Base-by-base conservation (phyloP, 2,797 vertebrate species). In the Danio jaintianensis region DNA sequence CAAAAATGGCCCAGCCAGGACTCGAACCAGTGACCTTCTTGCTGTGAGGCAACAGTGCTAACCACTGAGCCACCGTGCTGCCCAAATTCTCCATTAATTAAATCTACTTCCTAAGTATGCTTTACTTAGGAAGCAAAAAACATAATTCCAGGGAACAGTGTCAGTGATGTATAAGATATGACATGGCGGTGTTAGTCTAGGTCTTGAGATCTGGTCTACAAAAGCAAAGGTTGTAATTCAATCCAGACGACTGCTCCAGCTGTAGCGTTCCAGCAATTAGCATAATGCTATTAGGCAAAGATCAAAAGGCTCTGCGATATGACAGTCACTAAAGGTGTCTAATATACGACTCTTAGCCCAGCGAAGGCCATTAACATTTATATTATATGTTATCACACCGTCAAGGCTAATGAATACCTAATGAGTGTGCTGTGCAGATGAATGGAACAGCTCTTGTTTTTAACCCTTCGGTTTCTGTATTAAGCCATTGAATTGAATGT, bases 311-410 rank as follows among this genome's bases (percentile, higher is more conserved):
- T 73, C 55, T 59, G 4, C 55, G 15, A 47, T 61, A 75, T 50
- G 73, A 75, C 45, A 52, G 47, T 74, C 71, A 61, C 42, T 74
- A 59, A 74, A 48, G 53, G 38, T 56, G 70, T 58, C 40, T 73
- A 58, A 73, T 52, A 43, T 7, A 56, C 7, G 38, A 56, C 52
- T 72, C 52, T 45, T 56, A 59, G 22, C 59, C 45, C 36, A 40
- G 59, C n/a, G 59, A 38, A n/a, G 42, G 9, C 16, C 59, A 75
- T 75, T 75, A 63, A 42, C 73, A 75, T 75, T 63, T 75, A 75
- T 13, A 75, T 52, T 18, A 63, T 40, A 74, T 74, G 15, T 18
- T 74, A 61, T 61, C 71, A 72, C 52, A 72, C 56, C 40, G 6
- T 58, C 69, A 72, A 43, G 69, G 53, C 69, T 72, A 72, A 72